Evolutionary conservation across 2,797 vertebrate species (phyloP), one percentile per base, ranked within the genome.

Genomic region (Enteromius treurensis): DNA sequence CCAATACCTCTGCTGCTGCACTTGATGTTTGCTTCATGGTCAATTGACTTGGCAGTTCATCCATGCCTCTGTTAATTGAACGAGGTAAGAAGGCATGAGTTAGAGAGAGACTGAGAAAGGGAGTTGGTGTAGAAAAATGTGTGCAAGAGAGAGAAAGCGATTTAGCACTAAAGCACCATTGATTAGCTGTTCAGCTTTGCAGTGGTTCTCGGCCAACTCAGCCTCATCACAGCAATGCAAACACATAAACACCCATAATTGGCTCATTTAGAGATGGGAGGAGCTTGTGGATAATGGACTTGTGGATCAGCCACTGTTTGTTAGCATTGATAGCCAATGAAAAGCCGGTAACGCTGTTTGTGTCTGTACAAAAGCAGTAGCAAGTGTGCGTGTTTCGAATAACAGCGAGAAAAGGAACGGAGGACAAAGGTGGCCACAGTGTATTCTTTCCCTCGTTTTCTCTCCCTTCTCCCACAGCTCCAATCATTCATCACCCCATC

Each of bases 181-280:
- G 94, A 94, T 94, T 94, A 91, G 91, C 89, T 92, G 90, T 89
- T 90, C 91, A 93, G 92, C 91, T 91, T 86, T 84, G 90, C 92
- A 93, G 92, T 93, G 92, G 91, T 90, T 93, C 89, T 94, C 92
- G 89, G 92, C 88, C 93, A 93, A 91, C 91, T 91, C 90, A 90
- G 89, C 87, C 86, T 76, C 92, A 89, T 94, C 94, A 92, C 90
- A 92, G 88, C 90, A 78, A 70, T 83, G 85, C 86, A 86, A 84
- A 85, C 86, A 88, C 37, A 81, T 78, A 75, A 80, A 68, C 70
- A 75, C 68, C 75, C 80, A 83, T 83, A 83, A 83, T 71, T 83
- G 82, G 82, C 67, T 62, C 53, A 78, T 83, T 83, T 83, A 47
- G 40, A 26, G 40, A 70, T 78, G 65, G 82, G 82, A 78, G 75